Conservation (phyloP, 2,113 vertebrate genomes). For the Sorex araneus region DNA sequence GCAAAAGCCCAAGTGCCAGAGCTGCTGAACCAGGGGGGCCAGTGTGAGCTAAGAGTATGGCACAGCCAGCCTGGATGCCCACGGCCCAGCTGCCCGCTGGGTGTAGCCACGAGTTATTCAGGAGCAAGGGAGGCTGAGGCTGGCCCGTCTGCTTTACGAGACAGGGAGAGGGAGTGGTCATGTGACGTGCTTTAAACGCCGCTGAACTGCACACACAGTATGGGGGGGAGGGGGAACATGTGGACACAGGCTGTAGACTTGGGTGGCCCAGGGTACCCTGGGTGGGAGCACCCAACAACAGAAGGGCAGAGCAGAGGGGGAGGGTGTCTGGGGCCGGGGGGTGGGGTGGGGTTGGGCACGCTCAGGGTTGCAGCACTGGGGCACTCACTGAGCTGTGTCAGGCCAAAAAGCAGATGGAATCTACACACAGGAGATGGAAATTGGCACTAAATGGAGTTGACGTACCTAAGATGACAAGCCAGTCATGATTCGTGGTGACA, state of each 20-base stretch:
- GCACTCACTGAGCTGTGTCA: background rate
- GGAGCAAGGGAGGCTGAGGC: background rate
- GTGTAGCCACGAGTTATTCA: background rate
- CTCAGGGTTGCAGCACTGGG: fast-evolving
- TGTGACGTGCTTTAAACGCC: background rate
- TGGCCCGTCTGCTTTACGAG: background rate
- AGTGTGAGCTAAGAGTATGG: no score
- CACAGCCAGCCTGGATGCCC: no score
- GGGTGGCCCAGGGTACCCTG: background rate
- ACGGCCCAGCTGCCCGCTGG: no score
- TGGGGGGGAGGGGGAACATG: no score
- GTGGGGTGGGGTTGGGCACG: no score
- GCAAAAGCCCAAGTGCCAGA: background rate
- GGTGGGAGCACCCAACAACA: no score
- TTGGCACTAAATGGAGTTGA: background rate
- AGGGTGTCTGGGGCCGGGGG: background rate
- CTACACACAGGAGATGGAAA: background rate
- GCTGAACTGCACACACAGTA: background rate
- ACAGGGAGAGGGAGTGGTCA: background rate
- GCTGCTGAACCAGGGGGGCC: background rate
- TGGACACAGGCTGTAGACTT: no score
- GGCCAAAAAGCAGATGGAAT: background rate
- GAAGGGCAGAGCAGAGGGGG: background rate
- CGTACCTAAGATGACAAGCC: background rate
- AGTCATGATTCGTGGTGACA: background rate